These are phyloP conservation scores for Allophyes oxyacanthae DNA, from an alignment of 2,888 invertebrate species.

Conservation along the genomic window DNA sequence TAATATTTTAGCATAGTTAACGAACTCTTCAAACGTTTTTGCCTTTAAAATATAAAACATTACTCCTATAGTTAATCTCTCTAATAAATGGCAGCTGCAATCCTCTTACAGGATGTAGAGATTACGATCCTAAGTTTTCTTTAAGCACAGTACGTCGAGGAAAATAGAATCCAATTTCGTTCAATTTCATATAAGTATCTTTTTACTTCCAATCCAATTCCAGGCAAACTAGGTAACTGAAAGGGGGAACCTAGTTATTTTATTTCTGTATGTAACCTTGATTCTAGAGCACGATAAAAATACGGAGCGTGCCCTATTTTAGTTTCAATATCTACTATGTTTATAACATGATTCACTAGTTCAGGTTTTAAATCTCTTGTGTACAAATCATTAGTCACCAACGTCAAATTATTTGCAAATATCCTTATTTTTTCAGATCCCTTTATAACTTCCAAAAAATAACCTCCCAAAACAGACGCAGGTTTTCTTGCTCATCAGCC, in stretches of 20 bases:
- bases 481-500: not conserved
- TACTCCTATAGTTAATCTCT: no score
- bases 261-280: not conserved
- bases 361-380: no score
- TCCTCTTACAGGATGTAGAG: slow-evolving; percentile 4
- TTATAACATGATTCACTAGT: no score
- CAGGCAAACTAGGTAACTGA: not conserved
- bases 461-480: no score
- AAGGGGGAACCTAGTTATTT: slow-evolving; percentile 1
- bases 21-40: no score
- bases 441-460: no score
- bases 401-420: not conserved
- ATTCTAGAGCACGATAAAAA: not conserved
- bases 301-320: not conserved
- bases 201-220: slow-evolving; percentile 22
- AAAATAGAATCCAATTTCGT: slow-evolving; percentile 33
- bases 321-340: not conserved
- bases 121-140: slow-evolving; percentile 26
- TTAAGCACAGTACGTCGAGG: slow-evolving; percentile 17
- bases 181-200: slow-evolving; percentile 31
- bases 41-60: no score
- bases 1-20: no score
- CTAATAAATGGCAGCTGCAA: slow-evolving; percentile 4
- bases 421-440: not conserved
- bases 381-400: slow-evolving; percentile 23